Conservation (phyloP, 1,140 invertebrate genomes). For the Cryptotermes secundus region DNA sequence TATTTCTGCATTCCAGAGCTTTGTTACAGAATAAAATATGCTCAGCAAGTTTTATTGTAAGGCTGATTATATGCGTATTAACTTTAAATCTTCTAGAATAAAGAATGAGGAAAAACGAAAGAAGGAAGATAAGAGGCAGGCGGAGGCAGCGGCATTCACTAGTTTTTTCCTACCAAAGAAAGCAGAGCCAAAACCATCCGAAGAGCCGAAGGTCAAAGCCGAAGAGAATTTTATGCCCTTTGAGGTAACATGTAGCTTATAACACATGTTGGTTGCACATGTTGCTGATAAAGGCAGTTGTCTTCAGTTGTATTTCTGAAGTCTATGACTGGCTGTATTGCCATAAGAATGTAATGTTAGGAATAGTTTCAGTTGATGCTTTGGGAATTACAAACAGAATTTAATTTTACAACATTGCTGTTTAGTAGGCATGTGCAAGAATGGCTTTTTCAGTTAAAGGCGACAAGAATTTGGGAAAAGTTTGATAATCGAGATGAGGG, state of each 20-base stretch:
- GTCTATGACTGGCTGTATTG: too few species aligned
- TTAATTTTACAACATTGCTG: background rate
- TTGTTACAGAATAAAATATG: background rate
- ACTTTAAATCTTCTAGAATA: slow-evolving; percentile 22
- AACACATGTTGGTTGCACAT: too few species aligned
- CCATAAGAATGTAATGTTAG: too few species aligned
- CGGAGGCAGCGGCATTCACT: slow-evolving; percentile 69
- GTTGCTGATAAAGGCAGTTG: background rate
- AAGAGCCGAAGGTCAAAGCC: slow-evolving; percentile 43
- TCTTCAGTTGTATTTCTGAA: too few species aligned
- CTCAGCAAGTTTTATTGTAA: background rate
- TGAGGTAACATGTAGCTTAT: slow-evolving; percentile 35
- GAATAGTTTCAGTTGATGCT: slow-evolving; percentile 13
- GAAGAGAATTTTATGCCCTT: slow-evolving; percentile 36
- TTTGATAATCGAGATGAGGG: too few species aligned
- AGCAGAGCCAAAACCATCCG: slow-evolving; percentile 41
- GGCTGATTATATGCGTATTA: background rate
- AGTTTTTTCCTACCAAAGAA: slow-evolving; percentile 79
- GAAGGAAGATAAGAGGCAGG: slow-evolving; percentile 69
- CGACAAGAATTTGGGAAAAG: too few species aligned
- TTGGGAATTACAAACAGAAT: slow-evolving; percentile 38
- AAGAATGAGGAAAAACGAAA: slow-evolving; percentile 54
- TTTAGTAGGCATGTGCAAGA: background rate
- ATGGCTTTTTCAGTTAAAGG: too few species aligned
- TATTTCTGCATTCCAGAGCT: background rate